Conservation (phyloP, 2,888 invertebrate species). For the Pheosia tremula region DNA sequence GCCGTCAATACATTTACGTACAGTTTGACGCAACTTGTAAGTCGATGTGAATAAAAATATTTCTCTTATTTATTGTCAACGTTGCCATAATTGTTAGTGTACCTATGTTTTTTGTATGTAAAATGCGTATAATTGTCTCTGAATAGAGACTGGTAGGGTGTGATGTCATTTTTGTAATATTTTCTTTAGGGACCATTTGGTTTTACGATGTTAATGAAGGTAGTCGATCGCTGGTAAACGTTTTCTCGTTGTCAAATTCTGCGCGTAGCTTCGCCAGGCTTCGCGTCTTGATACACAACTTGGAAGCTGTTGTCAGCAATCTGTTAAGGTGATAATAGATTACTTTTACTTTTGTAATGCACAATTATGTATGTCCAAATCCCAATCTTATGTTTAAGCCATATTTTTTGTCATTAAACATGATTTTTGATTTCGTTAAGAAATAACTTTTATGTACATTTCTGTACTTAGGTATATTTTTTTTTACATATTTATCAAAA, state of each 20-base stretch:
- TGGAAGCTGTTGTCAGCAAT: conserved; percentile 49
- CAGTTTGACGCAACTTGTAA: conserved; percentile 50
- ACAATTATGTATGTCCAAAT: conserved; percentile 71
- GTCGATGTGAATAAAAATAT: conserved; percentile 73
- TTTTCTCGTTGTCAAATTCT: conserved; percentile 47
- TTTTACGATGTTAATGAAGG: conserved; percentile 60
- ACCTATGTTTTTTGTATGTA: conserved; percentile 70
- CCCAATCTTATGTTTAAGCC: conserved; percentile 57
- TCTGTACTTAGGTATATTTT: conserved; percentile 65
- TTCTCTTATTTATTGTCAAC: conserved; percentile 82
- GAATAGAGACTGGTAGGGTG: conserved; percentile 66
- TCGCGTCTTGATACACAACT: conserved; percentile 41
- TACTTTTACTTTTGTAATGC: conserved; percentile 74
- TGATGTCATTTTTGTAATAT: conserved; percentile 78
- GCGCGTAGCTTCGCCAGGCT: conserved; percentile 71
- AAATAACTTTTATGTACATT: conserved; percentile 54
- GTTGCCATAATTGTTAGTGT: conserved; percentile 84
- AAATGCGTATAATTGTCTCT: conserved; percentile 79
- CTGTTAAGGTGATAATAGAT: conserved; percentile 77
- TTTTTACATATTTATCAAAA: conserved; percentile 45
- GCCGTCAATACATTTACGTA: conserved; percentile 67
- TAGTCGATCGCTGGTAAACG: conserved; percentile 53
- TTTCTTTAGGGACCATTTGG: conserved; percentile 82
- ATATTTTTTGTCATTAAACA: conserved; percentile 59
- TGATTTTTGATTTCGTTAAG: conserved; percentile 53